Evolutionary conservation across 2,113 vertebrate genomes (phyloP).

Genomic region (Lasiurus cinereus): DNA sequence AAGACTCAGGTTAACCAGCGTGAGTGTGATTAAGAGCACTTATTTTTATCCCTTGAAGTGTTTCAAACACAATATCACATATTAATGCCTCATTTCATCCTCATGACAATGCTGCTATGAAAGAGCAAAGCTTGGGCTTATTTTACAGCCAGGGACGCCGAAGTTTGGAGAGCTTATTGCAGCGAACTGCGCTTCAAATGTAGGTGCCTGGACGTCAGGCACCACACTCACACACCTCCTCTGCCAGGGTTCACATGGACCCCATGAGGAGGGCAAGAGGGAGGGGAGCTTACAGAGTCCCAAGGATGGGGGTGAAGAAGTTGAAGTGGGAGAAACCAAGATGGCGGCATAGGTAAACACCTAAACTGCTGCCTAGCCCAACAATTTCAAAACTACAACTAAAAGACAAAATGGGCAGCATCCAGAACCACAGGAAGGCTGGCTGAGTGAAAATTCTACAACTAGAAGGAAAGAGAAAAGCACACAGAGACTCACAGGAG

Average conservation of each 20-base stretch:
- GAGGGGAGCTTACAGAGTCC: background rate
- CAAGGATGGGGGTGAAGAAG: background rate
- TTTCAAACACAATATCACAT: background rate
- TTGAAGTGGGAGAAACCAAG: background rate
- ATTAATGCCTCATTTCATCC: background rate
- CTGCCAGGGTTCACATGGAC: accelerated
- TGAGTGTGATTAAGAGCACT: accelerated
- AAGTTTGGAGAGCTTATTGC: background rate
- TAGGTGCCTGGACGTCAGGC: background rate
- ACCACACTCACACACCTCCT: accelerated
- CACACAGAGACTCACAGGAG: no score
- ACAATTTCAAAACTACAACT: no score
- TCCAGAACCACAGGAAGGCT: no score
- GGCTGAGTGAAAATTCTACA: no score
- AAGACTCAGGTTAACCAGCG: accelerated
- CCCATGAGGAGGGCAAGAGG: background rate
- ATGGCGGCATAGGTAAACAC: no score
- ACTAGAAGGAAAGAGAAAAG: no score
- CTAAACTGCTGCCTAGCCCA: no score
- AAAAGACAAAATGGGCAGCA: no score
- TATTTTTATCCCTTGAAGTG: background rate
- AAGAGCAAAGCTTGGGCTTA: background rate
- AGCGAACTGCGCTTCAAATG: accelerated
- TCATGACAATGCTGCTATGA: background rate
- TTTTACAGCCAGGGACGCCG: background rate